These are phyloP conservation scores for Calliopum simillimum DNA, from an alignment of 2,888 invertebrate genomes.

Conservation along the genomic window DNA sequence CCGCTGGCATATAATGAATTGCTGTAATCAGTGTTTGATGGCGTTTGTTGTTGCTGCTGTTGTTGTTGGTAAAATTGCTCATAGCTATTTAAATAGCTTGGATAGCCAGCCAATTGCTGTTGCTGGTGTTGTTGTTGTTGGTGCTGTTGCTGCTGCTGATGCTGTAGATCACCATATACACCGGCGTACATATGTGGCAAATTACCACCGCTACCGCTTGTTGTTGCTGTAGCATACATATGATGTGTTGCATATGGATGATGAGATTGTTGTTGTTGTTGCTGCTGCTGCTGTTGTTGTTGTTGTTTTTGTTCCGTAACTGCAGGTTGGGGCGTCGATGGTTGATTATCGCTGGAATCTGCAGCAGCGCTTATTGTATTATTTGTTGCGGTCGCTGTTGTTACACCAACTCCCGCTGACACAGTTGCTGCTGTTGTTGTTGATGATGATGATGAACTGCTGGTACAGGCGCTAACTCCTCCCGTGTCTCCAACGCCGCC, in stretches of 20 bases:
- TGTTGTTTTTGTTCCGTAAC: conserved; percentile 41
- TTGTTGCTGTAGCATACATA: conserved; percentile 28
- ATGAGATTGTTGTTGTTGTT: conserved; percentile 64
- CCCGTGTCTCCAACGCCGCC: conserved; percentile 32
- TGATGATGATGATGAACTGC: conserved; percentile 41
- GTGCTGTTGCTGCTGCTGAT: conserved; percentile 43
- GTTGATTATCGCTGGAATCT: conserved; percentile 77
- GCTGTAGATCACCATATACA: conserved; percentile 52
- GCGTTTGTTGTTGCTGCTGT: conserved; percentile 52
- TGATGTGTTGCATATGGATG: conserved; percentile 54
- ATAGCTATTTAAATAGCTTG: conserved; percentile 63
- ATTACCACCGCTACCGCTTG: conserved; percentile 43
- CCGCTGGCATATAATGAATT: background rate
- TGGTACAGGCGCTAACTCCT: conserved; percentile 35
- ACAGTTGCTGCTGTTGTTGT: conserved; percentile 23
- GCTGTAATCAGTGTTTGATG: conserved; percentile 16
- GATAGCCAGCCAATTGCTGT: conserved; percentile 49
- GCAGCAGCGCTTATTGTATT: conserved; percentile 76
- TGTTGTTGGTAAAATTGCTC: conserved; percentile 66
- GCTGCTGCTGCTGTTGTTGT: conserved; percentile 71
- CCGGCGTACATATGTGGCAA: conserved; percentile 43
- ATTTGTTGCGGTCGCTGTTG: conserved; percentile 41
- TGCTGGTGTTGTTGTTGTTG: conserved; percentile 48
- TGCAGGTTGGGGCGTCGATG: conserved; percentile 66
- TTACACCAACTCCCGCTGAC: conserved; percentile 42